Percentiles rank a stretch among this genome's conserved stretches.
These are phyloP conservation scores for Latrodectus elegans DNA, from an alignment of 2,888 invertebrate species.

Conservation along the genomic window DNA sequence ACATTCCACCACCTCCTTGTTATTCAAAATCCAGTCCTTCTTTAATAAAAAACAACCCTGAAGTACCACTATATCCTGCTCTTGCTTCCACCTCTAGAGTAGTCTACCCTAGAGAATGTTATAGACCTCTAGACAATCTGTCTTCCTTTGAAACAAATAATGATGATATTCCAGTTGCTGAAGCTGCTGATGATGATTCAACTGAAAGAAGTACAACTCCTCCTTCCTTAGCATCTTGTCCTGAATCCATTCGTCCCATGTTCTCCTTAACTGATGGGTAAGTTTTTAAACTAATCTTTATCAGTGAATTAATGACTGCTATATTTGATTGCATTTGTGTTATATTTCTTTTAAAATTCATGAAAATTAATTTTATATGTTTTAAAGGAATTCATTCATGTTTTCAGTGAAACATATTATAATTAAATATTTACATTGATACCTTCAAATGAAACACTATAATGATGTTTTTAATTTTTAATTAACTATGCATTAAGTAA, in stretches of 20 bases:
- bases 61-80: constrained; percentile 7
- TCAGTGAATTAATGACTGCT: no score
- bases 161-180: constrained; percentile 23
- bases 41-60: constrained; percentile 20
- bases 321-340: no score
- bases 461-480: no score
- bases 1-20: constrained; percentile 39
- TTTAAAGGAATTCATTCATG: no score
- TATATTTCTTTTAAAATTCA: no score
- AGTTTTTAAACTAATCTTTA: not conserved
- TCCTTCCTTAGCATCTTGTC: constrained; percentile 48
- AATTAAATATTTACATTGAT: no score
- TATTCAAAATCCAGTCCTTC: constrained; percentile 47
- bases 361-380: no score
- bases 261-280: constrained; percentile 56
- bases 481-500: no score
- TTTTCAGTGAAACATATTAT: no score
- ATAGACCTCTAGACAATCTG: constrained; percentile 28
- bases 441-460: no score
- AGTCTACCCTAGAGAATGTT: constrained; percentile 59
- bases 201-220: constrained; percentile 53
- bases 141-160: constrained; percentile 49
- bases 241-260: constrained; percentile 16
- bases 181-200: constrained; percentile 43
- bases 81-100: constrained; percentile 24